Base-by-base conservation (phyloP, 2,797 vertebrate genomes). In the Alectoris magna region DNA sequence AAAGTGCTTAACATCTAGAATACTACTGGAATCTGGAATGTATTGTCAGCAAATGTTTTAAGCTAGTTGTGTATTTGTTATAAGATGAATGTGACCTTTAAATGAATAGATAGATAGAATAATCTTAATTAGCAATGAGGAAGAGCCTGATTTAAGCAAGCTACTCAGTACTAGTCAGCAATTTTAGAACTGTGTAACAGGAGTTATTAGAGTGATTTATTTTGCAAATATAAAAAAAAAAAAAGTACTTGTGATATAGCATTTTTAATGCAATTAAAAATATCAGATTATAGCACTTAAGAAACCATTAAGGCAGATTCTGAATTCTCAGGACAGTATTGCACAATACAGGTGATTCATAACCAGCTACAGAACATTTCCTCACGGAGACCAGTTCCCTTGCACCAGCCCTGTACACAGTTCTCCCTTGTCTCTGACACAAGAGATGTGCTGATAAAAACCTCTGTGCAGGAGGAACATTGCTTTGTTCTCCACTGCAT, bases 381-480 rank as follows among this genome's bases (percentile, higher is more conserved):
- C 66, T 78, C 7, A 22, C 6, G 36, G 39, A 78, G 14, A 49
- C 14, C 18, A 60, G 51, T 18, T 81, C 51, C 44, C 62, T 66
- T 26, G 24, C 29, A 53, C 4, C 36, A 73, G 18, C 17, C 31
- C 43, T n/a, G 18, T 49, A 29, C 48, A 44, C 38, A 53, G 69
- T 58, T 87, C 31, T 66, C 24, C 29, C 64, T 64, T 76, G 58
- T 34, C 66, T 80, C 87, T 80, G 70, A 75, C 63, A 88, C 1
- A 3, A 55, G 55, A 87, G 76, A 74, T 53, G 29, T 64, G 36
- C 67, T 86, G 80, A 90, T 92, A 91, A 92, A 94, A 93, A 64
- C n/a, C 76, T 51, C 63, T 44, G 68, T 24, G 14, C 36, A 70
- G 48, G 48, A 60, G 69, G 68, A 93, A 90, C 29, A 41, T 56